Conservation (phyloP, 2,888 invertebrate genomes). For the Ernsta delagoae region DNA sequence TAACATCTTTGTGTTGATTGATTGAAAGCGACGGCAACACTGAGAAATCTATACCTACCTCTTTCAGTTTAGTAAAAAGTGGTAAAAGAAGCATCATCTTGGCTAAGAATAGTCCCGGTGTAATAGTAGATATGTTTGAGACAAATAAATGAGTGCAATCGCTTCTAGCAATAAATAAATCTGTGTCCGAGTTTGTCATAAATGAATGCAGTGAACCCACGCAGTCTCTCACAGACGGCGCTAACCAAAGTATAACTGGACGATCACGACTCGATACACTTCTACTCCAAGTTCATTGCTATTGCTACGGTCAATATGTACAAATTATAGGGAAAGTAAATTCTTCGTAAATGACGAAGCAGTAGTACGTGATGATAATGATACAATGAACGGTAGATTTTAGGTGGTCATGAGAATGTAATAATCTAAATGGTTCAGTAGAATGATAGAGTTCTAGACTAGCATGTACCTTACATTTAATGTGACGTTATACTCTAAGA, state of each 20-base stretch:
- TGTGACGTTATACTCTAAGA: no score
- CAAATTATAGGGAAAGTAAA: constrained; percentile 10
- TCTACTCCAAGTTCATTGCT: not conserved
- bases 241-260: constrained; percentile 17
- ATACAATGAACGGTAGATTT: not conserved
- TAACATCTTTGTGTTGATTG: no score
- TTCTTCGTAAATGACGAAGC: constrained; percentile 10
- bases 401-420: not conserved
- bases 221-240: constrained; percentile 5
- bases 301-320: constrained; percentile 25
- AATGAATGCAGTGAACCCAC: constrained; percentile 1
- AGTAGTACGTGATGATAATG: not conserved
- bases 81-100: no score
- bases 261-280: constrained; percentile 9
- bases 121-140: no score
- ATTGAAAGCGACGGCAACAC: no score
- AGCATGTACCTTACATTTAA: no score
- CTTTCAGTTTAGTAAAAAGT: no score
- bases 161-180: not conserved
- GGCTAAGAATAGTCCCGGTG: no score
- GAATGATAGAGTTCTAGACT: no score
- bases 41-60: no score
- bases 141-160: no score
- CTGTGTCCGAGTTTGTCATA: not conserved
- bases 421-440: not conserved